Conservation (phyloP, 2,113 vertebrate species). For the Plecotus auritus region DNA sequence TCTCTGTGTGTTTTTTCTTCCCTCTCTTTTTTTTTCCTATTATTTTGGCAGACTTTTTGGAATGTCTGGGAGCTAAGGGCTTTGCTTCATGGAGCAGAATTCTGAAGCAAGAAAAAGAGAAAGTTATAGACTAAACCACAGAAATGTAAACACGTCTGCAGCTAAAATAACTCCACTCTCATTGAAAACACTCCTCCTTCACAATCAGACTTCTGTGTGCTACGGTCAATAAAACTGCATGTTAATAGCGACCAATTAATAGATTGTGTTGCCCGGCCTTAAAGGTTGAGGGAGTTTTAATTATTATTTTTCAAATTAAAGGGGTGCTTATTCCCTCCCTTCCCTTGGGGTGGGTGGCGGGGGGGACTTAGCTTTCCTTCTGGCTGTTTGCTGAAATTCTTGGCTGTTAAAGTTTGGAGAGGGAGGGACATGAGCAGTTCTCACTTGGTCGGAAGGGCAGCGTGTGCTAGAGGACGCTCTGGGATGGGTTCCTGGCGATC, state of each 20-base stretch:
- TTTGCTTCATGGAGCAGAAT: conserved; percentile 89
- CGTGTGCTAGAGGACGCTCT: neutral
- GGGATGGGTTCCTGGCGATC: neutral
- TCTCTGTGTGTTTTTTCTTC: conserved; percentile 80
- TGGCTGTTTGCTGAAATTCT: conserved; percentile 69
- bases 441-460: conserved; percentile 11
- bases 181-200: conserved; percentile 91
- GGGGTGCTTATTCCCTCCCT: conserved; percentile 64
- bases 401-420: conserved; percentile 65
- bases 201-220: conserved; percentile 91
- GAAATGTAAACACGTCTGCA: conserved; percentile 97
- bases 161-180: conserved; percentile 93
- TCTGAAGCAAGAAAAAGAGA: conserved; percentile 91
- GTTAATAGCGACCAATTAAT: conserved; percentile 89
- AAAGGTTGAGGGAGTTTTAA: conserved; percentile 73
- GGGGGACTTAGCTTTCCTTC: conserved; percentile 54
- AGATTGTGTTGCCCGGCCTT: conserved; percentile 82
- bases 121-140: conserved; percentile 96
- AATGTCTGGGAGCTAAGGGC: conserved; percentile 93
- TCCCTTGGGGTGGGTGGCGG: conserved; percentile 37
- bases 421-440: conserved; percentile 53
- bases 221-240: conserved; percentile 85
- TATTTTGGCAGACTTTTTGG: conserved; percentile 93
- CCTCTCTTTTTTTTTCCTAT: conserved; percentile 63
- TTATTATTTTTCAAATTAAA: conserved; percentile 75